Evolutionary conservation across 2,888 invertebrate genomes (phyloP).

Genomic region (Phymatocera aterrima): DNA sequence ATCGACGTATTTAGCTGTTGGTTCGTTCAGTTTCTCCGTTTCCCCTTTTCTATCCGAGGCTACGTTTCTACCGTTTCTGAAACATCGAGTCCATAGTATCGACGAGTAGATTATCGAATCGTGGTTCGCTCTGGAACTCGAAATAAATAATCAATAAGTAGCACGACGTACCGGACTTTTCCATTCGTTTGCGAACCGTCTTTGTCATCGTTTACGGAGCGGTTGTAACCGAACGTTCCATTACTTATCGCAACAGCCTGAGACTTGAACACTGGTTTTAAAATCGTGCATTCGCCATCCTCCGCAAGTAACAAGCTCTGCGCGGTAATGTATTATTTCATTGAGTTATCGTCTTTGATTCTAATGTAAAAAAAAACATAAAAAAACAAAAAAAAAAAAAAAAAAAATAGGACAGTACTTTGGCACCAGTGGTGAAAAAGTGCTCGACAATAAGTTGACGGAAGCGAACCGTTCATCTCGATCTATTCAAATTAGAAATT

Average conservation of each 20-base stretch:
- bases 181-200: background rate
- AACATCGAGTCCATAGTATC: no score
- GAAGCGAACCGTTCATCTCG: no score
- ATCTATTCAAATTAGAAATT: background rate
- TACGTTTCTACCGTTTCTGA: no score
- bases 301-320: slow-evolving; percentile 74
- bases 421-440: no score
- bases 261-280: slow-evolving; percentile 73
- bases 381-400: no score
- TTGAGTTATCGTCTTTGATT: no score
- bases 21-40: slow-evolving; percentile 52
- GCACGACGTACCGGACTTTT: background rate
- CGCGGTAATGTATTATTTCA: no score
- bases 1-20: slow-evolving; percentile 49
- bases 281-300: slow-evolving; percentile 73
- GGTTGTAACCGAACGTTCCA: slow-evolving; percentile 75
- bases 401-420: no score
- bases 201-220: background rate
- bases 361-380: no score
- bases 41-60: no score
- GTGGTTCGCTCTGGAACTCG: background rate
- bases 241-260: slow-evolving; percentile 75
- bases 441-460: no score
- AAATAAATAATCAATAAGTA: background rate
- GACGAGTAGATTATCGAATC: slow-evolving; percentile 9